Conservation (phyloP, 1,140 invertebrate species). For the Artemia franciscana region DNA sequence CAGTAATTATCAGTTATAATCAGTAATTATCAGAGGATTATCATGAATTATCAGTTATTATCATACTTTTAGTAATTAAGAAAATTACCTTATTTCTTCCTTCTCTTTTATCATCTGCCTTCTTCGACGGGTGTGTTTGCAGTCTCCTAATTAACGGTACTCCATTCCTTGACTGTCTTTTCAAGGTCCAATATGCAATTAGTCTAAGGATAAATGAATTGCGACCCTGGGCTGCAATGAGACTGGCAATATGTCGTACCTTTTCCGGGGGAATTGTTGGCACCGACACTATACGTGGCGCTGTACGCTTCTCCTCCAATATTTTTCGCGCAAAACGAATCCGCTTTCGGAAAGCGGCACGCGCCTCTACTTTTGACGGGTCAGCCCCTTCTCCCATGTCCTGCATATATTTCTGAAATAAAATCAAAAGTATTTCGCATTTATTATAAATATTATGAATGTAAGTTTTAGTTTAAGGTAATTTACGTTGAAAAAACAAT, state of each 20-base stretch:
- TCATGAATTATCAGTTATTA: too few relatives aligned
- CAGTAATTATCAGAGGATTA: too few relatives aligned
- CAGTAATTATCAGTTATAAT: too few relatives aligned
- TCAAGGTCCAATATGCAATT: constrained; percentile 82
- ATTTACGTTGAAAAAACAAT: too few relatives aligned
- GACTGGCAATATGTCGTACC: constrained; percentile 54
- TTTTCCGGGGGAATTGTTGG: constrained; percentile 77
- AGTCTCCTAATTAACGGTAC: constrained; percentile 71
- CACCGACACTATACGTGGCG: constrained; percentile 71
- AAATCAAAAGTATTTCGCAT: constrained; percentile 1
- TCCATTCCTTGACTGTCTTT: constrained; percentile 82
- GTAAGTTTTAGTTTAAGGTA: not conserved
- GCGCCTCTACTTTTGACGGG: constrained; percentile 22
- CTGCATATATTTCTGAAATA: constrained; percentile 10
- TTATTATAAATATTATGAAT: constrained; percentile 1
- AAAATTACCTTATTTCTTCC: constrained; percentile 1
- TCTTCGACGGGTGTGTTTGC: constrained; percentile 27
- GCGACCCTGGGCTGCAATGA: constrained; percentile 21
- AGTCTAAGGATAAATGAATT: constrained; percentile 67
- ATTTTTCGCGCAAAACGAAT: constrained; percentile 54
- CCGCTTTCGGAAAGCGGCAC: constrained; percentile 32
- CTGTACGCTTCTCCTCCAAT: constrained; percentile 58
- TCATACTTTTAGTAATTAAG: too few relatives aligned
- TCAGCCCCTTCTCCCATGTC: constrained; percentile 18
- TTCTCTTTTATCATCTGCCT: constrained; percentile 9